Evolutionary conservation across 2,888 invertebrate species (phyloP), one percentile per base, ranked within the genome.

Genomic region (Clepsis dumicolana): DNA sequence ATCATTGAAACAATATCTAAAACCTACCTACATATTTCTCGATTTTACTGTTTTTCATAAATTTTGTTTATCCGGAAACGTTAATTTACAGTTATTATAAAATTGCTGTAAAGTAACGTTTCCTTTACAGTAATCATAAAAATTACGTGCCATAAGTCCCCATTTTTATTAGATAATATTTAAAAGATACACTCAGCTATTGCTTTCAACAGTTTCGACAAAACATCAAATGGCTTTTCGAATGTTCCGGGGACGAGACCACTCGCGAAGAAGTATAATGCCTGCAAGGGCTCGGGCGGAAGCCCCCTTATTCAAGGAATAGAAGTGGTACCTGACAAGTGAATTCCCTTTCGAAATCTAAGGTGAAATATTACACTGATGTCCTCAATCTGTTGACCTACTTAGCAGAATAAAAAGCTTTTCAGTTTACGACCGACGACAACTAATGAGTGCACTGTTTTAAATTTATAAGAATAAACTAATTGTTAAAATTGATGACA

Each of bases 231-330:
- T 72, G 48, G 52, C 38, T 57, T 56, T 56, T 57, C 48, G 25
- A 68, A 72, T 64, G 65, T 67, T 50, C 65, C 65, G 35, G 54
- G 27, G 66, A 48, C 59, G 64, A 66, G 32, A 66, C 64, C 64
- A 35, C 70, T 70, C 64, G 35, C 65, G 50, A 52, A 64, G 63
- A 25, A 60, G 59, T 38, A 63, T 60, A 67, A 69, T 71, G 62
- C 41, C 62, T 53, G 25, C 52, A 14, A 67, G 71, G 74, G 71
- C 72, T 71, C 72, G 65, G 69, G 64, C 57, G 72, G 74, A 74
- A 74, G 75, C 68, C 71, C 70, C 48, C 64, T 74, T 59, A 75
- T 81, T 80, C 78, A 81, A 74, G 70, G 70, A 74, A 73, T 74
- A 76, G 76, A 77, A 79, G 79, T 80, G 77, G 67, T 74, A 70